These are phyloP conservation scores for Meloidogyne hapla DNA, from an alignment of 1,140 invertebrate species.

Conservation along the genomic window DNA sequence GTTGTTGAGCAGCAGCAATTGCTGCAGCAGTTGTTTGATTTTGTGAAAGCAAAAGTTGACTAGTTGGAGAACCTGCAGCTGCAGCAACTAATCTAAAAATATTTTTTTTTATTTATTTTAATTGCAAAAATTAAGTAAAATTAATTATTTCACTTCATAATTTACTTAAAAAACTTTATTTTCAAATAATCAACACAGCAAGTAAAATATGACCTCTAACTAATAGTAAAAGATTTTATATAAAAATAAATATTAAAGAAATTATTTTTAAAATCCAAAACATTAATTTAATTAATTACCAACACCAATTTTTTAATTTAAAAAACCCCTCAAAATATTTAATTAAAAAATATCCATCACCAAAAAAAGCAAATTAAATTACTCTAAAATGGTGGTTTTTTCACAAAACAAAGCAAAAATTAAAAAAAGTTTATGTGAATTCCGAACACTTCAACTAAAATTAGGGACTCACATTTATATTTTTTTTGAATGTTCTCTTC, in stretches of 20 bases:
- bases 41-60: slow-evolving; percentile 9
- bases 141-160: background rate
- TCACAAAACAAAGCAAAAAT: too few species aligned
- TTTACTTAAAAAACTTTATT: too few species aligned
- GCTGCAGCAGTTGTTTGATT: background rate
- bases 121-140: background rate
- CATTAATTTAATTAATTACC: too few species aligned
- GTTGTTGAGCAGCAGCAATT: slow-evolving; percentile 15
- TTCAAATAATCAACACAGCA: too few species aligned
- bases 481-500: slow-evolving; percentile 9
- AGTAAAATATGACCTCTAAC: too few species aligned
- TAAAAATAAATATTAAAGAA: too few species aligned
- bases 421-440: background rate
- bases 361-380: slow-evolving; percentile 6
- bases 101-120: background rate
- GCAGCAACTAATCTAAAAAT: background rate
- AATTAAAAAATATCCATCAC: slow-evolving; percentile 6
- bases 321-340: background rate
- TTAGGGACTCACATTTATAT: background rate
- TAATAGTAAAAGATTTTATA: too few species aligned
- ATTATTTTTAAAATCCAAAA: too few species aligned
- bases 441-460: background rate
- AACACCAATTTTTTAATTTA: background rate
- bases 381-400: background rate
- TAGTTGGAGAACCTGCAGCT: background rate